Evolutionary conservation across 1,140 invertebrate species (phyloP), one percentile per base, ranked within the genome.

Genomic region (Ephestia elutella): DNA sequence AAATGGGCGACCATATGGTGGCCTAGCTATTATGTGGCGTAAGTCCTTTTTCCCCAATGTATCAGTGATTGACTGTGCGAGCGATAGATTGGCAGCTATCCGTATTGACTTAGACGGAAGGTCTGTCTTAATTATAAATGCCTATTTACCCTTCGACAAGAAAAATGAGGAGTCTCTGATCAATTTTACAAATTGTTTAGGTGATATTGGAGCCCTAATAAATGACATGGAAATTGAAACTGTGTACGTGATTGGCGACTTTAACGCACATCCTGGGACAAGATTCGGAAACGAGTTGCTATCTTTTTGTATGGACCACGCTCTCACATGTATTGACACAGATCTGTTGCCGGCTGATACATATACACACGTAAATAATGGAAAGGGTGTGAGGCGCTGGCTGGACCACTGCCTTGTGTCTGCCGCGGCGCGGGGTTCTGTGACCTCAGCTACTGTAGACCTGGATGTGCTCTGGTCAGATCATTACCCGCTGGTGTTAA

Each of bases 21-120:
- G 59, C 5, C 17, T 61, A 9, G 55, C 48, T 5, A 15, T 61
- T 4, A 19, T 61, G 17, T 61, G 59, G 59, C 44, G 55, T 3
- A 50, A 51, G 7, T 15, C 25, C 15, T 2, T 53, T 1, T 51
- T 61, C 18, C 19, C 10, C 5, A 13, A 30, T 19, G 59, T 61
- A 10, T 15, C 54, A 0, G 48, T 56, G 11, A 51, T 61, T 1
- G 9, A 13, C 9, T 61, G 59, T 53, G 28, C 20, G 0, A 61
- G 49, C 18, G 25, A 48, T 9, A 44, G 59, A 4, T 15, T 61
- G 0, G 5, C 3, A 18, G 58, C 58, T 0, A 55, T 60, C 0
- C 19, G 19, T 3, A 20, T 30, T 5, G 11, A 2, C 0, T 17
- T 25, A 13, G 25, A 20, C 20, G 21, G 44, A 4, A 5, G 53